These are phyloP conservation scores for Myotis brandtii DNA, from an alignment of 2,113 vertebrate genomes.

Conservation along the genomic window DNA sequence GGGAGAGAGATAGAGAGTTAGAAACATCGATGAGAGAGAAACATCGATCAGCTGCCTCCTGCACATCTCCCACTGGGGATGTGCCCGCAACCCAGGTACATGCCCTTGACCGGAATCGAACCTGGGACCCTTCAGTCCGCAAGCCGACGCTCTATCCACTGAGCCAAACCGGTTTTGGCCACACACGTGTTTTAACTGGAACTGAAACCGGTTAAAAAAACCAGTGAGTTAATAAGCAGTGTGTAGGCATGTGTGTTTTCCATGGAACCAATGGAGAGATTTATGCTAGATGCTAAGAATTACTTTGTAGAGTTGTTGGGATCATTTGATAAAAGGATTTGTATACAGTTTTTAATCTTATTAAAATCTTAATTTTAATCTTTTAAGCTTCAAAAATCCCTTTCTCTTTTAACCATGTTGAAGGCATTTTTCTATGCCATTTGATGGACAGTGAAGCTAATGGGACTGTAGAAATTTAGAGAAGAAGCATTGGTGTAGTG, in stretches of 20 bases:
- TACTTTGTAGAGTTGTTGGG: background rate
- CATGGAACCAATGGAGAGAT: conserved; percentile 45
- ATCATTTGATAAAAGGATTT: background rate
- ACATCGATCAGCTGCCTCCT: no score
- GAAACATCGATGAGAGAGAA: no score
- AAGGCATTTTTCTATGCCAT: background rate
- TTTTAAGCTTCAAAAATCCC: background rate
- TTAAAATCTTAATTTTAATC: background rate
- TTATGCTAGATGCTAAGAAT: conserved; percentile 37
- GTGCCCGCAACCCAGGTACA: no score
- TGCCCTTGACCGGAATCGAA: no score
- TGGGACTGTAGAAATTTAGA: background rate
- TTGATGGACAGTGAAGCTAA: background rate
- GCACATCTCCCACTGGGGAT: no score
- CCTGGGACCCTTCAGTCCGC: no score
- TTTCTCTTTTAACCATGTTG: background rate
- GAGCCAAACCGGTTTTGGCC: no score
- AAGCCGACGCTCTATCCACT: no score
- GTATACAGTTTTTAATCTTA: background rate
- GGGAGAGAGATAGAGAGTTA: no score
- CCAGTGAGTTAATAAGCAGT: conserved; percentile 38
- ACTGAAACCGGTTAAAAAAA: conserved; percentile 60
- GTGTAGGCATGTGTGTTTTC: background rate
- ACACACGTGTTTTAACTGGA: background rate
- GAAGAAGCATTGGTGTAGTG: background rate